Evolutionary conservation across 2,113 vertebrate species (phyloP).

Genomic region (Rallus limicola): DNA sequence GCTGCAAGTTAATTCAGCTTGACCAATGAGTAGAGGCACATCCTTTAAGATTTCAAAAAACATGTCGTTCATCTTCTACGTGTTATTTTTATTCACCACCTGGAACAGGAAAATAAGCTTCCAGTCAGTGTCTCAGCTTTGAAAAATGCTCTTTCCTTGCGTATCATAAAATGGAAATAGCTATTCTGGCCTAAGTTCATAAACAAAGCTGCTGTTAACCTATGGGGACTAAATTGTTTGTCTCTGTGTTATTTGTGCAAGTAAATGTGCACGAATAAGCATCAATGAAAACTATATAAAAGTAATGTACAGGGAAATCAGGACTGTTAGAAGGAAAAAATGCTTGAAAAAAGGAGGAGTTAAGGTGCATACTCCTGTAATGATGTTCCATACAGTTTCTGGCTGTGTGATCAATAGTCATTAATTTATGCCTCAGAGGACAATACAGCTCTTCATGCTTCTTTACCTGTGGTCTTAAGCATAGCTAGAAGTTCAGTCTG

Average conservation of each 20-base stretch:
- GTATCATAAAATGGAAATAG: slow-evolving; percentile 29
- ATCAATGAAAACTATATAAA: background rate
- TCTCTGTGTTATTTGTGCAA: background rate
- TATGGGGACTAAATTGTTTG: slow-evolving; percentile 26
- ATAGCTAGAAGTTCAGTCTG: background rate
- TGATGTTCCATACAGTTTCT: background rate
- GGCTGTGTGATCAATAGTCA: background rate
- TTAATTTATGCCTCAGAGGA: background rate
- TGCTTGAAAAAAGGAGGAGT: background rate
- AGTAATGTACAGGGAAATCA: background rate
- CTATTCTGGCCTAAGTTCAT: slow-evolving; percentile 36
- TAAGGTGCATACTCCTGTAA: background rate
- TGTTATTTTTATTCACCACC: slow-evolving; percentile 58
- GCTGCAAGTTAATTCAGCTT: slow-evolving; percentile 64
- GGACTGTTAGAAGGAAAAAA: background rate
- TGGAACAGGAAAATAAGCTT: slow-evolving; percentile 59
- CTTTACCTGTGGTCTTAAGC: background rate
- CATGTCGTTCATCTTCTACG: background rate
- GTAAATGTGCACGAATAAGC: background rate
- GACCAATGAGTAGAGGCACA: slow-evolving; percentile 45
- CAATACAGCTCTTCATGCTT: background rate
- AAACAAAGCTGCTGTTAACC: slow-evolving; percentile 13
- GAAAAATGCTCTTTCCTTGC: slow-evolving; percentile 50
- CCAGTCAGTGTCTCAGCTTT: slow-evolving; percentile 1
- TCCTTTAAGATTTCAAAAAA: slow-evolving; percentile 52